Base-by-base conservation (phyloP, 2,888 invertebrate species). In the Alviniconcha strummeri region DNA sequence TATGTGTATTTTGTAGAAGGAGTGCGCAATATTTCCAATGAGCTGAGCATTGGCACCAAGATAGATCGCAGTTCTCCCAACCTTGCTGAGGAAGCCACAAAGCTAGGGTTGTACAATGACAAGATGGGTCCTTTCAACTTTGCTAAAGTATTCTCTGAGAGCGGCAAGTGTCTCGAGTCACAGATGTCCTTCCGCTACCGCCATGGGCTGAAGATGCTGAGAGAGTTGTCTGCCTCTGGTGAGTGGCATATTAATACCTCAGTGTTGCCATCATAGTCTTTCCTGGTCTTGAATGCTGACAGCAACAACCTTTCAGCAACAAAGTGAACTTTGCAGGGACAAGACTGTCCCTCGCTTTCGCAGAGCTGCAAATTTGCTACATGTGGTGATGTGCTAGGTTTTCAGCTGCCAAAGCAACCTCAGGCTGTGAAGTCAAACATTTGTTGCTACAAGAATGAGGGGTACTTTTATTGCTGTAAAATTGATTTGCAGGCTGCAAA, bases 51-150 rank as follows among this genome's bases (percentile, higher is more conserved):
- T 86, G 95, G 95, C 52, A 96, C 95, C 1, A 95, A 95, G 88
- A 96, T 96, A 88, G 96, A 96, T 91, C 95, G 95, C 91, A 95
- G 95, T 88, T 96, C 96, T 56, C 95, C 95, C 1, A 95, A 95
- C 52, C 92, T 97, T 86, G 94, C 95, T 87, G 95, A 96, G 80
- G 95, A 95, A 88, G 95, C 96, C 6, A 95, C 95, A 91, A 93
- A 94, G 13, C 94, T 95, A 88, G 96, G 96, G 0, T 93, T 96
- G 64, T 97, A 96, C 96, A 94, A 95, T 93, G 96, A 96, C 85
- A 89, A 89, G 74, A 94, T 96, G 95, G 95, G 95, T 1, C 95
- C 95, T 78, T 96, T 96, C 86, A 95, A 96, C 92, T 97, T 97
- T 92, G 95, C 95, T 6, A 94, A 95, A 87, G 95, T 95, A 67